Conservation (phyloP, 2,888 invertebrate genomes). For the Nemoura dubitans region DNA sequence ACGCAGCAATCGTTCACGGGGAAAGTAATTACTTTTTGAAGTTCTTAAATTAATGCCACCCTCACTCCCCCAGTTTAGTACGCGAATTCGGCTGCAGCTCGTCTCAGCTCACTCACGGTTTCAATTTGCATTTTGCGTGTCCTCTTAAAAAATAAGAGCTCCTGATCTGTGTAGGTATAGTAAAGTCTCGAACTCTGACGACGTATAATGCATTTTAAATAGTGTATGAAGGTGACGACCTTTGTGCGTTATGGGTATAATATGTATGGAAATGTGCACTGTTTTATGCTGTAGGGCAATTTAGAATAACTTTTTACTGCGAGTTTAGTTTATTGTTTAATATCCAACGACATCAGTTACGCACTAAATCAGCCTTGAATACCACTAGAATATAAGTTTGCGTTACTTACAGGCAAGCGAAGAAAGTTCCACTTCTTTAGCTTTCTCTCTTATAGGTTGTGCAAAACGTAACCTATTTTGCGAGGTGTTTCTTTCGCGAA, state of each 20-base stretch:
- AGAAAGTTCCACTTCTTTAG: not conserved
- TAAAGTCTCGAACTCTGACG: not conserved
- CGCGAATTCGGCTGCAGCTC: slow-evolving; percentile 44
- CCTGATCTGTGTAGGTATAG: slow-evolving; percentile 32
- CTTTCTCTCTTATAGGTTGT: not conserved
- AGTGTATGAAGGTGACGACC: not conserved
- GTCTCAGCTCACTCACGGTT: slow-evolving; percentile 16
- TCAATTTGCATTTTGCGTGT: slow-evolving; percentile 48
- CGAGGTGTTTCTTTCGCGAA: not conserved
- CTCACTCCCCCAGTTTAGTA: not conserved
- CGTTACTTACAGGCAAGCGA: too few species aligned
- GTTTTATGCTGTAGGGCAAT: slow-evolving; percentile 5
- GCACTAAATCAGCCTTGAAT: slow-evolving; percentile 22
- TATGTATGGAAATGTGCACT: slow-evolving; percentile 49
- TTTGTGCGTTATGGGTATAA: slow-evolving; percentile 45
- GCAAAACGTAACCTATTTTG: not conserved
- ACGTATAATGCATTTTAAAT: too few species aligned
- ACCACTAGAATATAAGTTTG: too few species aligned
- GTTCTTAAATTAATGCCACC: slow-evolving; percentile 49
- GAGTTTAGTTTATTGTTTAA: slow-evolving; percentile 42
- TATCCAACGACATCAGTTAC: slow-evolving; percentile 19
- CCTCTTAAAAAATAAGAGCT: slow-evolving; percentile 46
- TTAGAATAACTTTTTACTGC: slow-evolving; percentile 15
- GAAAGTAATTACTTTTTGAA: slow-evolving; percentile 39
- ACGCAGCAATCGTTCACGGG: not conserved